Base-by-base conservation (phyloP, 1,140 invertebrate genomes). In the Phenacoccus solenopsis region DNA sequence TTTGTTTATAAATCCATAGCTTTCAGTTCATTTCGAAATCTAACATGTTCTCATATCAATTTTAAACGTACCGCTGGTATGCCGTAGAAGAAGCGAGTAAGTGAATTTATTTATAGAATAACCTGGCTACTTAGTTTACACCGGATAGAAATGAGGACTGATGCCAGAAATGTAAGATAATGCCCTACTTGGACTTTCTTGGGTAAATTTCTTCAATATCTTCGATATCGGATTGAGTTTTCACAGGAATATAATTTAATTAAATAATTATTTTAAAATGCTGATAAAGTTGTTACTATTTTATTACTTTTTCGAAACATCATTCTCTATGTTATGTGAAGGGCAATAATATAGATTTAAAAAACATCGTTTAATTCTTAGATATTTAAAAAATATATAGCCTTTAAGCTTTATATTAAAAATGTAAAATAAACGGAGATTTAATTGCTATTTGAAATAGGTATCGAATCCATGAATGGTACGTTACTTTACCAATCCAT, bases 111-210 rank as follows among this genome's bases (percentile, higher is more conserved):
- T 64, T 64, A 16, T 64, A 64, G 59, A 64, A 25, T 64, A 24
- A 27, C 59, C 59, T 20, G 59, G 59, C 59, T 64, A 64, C 25
- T 24, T 64, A 22, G 59, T 64, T 64, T 64, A 64, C 59, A 27
- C 59, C 25, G 59, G 59, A 64, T 25, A 64, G 59, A 64, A 64
- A 64, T 10, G 59, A 16, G 59, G 25, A 4, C 16, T 64, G 59
- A n/a, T 64, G 59, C 59, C 59, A 64, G 22, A 64, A 64, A 24
- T 24, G 59, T 64, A 10, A 64, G 25, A 64, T 64, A 64, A 64
- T 64, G 10, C 59, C 59, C 59, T 64, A 64, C 10, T 64, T 64
- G 59, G 59, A 64, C 25, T 64, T 64, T 64, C 2, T 5, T 4
- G 32, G 32, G n/a, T 38, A 38, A 38, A 38, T 10, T n/a, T 38